Evolutionary conservation across 2,888 invertebrate species (phyloP).

Genomic region (Apamea monoglypha): DNA sequence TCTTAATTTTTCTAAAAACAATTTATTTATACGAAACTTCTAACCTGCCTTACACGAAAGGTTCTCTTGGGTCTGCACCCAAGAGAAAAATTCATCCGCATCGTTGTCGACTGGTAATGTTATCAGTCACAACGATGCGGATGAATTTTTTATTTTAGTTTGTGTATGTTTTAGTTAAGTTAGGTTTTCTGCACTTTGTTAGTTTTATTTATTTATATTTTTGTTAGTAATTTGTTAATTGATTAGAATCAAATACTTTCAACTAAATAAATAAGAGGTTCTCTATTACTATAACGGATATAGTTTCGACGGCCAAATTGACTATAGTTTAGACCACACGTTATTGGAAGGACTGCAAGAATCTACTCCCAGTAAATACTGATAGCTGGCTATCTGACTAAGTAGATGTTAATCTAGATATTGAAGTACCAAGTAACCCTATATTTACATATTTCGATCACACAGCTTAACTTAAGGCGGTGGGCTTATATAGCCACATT

Average conservation of each 20-base stretch:
- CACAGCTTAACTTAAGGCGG: slow-evolving; percentile 3
- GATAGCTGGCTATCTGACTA: slow-evolving; percentile 2
- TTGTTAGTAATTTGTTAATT: too few relatives aligned
- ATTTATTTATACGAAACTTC: not conserved
- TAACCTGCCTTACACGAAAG: not conserved
- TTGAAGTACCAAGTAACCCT: slow-evolving; percentile 18
- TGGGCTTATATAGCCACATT: not conserved
- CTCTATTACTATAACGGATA: not conserved
- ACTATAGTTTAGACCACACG: not conserved
- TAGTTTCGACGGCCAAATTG: not conserved
- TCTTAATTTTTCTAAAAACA: not conserved
- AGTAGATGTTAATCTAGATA: slow-evolving; percentile 2
- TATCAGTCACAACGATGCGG: too few relatives aligned
- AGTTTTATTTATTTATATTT: too few relatives aligned
- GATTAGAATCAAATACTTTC: too few relatives aligned
- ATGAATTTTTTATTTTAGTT: too few relatives aligned
- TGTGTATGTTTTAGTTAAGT: too few relatives aligned
- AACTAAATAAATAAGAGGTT: not conserved
- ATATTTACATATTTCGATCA: slow-evolving; percentile 7
- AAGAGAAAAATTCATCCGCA: too few relatives aligned
- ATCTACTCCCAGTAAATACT: not conserved
- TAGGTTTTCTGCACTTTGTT: too few relatives aligned
- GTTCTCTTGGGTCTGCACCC: not conserved
- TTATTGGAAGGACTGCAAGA: not conserved
- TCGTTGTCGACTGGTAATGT: too few relatives aligned